Percentiles rank a stretch among this genome's conserved stretches.
Evolutionary conservation across 2,113 vertebrate genomes (phyloP).

Genomic region (Hassar affinis): DNA sequence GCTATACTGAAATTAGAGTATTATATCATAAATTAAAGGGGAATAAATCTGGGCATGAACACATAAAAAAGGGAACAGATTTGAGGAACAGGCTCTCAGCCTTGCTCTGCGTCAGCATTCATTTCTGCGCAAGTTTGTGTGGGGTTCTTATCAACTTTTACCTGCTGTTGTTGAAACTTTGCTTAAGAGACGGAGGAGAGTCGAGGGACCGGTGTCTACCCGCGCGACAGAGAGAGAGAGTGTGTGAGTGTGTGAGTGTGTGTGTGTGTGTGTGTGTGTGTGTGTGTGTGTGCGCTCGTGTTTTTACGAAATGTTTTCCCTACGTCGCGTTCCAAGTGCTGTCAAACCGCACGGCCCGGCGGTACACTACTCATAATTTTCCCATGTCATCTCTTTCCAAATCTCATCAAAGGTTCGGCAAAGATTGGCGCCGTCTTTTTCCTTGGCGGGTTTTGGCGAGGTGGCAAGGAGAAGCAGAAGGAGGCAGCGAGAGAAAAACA

Average conservation of each 20-base stretch:
- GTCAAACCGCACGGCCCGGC: slow-evolving; percentile 73
- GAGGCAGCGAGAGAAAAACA: slow-evolving; percentile 51
- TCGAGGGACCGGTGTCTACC: neutral
- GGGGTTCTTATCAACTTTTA: neutral
- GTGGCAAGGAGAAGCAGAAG: slow-evolving; percentile 39
- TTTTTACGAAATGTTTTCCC: slow-evolving; percentile 60
- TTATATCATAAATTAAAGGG: too few relatives aligned
- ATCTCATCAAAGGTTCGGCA: slow-evolving; percentile 76
- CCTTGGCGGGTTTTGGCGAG: slow-evolving; percentile 23
- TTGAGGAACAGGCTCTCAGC: neutral
- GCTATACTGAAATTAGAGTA: too few relatives aligned
- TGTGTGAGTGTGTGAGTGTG: slow-evolving; percentile 34
- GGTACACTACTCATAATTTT: slow-evolving; percentile 72
- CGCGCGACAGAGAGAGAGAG: too few relatives aligned
- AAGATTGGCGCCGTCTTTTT: slow-evolving; percentile 60
- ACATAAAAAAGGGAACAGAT: too few relatives aligned
- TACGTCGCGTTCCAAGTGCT: slow-evolving; percentile 72
- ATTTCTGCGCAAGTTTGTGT: neutral
- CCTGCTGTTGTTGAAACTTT: slow-evolving; percentile 29
- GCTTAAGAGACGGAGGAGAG: slow-evolving; percentile 9
- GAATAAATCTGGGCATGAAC: too few relatives aligned
- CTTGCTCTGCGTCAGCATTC: neutral
- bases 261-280: slow-evolving; percentile 18
- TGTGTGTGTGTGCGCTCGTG: slow-evolving; percentile 38
- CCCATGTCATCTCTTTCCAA: slow-evolving; percentile 79